A percentile compares a stretch with the other conserved stretches of the same genome.
Conservation (phyloP, 30 jellyfish, hydroid and myxozoan genomes). For the Chironex yamaguchii region DNA sequence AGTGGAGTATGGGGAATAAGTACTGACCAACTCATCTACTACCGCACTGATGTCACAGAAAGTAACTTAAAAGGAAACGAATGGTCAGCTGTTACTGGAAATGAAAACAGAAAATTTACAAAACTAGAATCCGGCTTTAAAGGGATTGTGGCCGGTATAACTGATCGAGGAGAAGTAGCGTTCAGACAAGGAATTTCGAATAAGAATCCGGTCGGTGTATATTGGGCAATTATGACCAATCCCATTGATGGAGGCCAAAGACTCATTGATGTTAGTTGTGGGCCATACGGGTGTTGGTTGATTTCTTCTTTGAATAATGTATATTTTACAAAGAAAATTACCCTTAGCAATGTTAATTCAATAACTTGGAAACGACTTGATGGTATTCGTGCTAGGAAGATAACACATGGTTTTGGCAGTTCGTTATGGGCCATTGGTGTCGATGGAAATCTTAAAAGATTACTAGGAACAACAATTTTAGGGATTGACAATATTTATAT, state of each 20-base stretch:
- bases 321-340: conserved; percentile 27
- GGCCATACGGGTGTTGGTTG: conserved; percentile 79
- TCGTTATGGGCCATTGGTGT: conserved; percentile 73
- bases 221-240: conserved; percentile 22
- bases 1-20: conserved; percentile 56
- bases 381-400: conserved; percentile 11
- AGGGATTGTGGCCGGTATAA: conserved; percentile 55
- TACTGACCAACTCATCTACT: conserved; percentile 50
- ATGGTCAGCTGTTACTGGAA: conserved; percentile 35
- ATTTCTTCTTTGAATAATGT: conserved; percentile 21
- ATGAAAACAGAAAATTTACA: not conserved
- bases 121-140: conserved; percentile 70
- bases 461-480: conserved; percentile 57
- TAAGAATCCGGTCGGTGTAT: conserved; percentile 40
- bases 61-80: conserved; percentile 53
- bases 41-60: conserved; percentile 59
- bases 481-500: conserved; percentile 70
- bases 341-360: not conserved
- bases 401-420: conserved; percentile 81
- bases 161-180: not conserved
- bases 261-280: conserved; percentile 62
- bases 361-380: not conserved
- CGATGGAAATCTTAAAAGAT: conserved; percentile 66
- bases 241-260: not conserved
- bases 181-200: conserved; percentile 21